Evolutionary conservation across 2,888 invertebrate genomes (phyloP).

Genomic region (Parapristionchus giblindavisi): DNA sequence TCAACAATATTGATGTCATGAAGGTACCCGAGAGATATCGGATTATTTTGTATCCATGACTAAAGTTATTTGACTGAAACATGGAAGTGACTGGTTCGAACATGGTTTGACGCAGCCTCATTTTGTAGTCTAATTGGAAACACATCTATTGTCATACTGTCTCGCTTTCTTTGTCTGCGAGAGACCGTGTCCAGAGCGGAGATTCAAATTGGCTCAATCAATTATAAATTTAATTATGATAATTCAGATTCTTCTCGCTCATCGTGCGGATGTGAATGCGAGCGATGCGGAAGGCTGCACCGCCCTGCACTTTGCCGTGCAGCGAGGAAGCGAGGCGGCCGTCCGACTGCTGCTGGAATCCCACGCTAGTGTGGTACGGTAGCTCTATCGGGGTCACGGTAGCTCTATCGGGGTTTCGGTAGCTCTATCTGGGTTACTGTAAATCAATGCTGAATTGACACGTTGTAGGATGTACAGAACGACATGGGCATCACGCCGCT

Average conservation of each 20-base stretch:
- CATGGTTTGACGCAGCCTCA: neutral
- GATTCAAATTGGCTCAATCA: too few species aligned
- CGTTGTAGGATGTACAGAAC: neutral
- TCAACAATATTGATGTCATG: constrained; percentile 30
- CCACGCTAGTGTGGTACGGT: constrained; percentile 2
- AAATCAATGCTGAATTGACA: neutral
- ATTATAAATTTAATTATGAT: too few species aligned
- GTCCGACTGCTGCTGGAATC: constrained; percentile 13
- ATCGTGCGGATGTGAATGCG: constrained; percentile 24
- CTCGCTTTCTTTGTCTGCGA: too few species aligned
- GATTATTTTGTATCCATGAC: neutral
- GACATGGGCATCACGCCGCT: neutral
- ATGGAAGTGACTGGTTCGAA: neutral
- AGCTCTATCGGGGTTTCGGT: too few species aligned
- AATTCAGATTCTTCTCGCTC: constrained; percentile 19
- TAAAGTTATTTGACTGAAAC: neutral
- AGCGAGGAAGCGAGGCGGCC: constrained; percentile 8
- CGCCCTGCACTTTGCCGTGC: constrained; percentile 16
- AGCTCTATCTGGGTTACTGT: too few species aligned
- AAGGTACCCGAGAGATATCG: neutral
- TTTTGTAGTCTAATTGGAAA: too few species aligned
- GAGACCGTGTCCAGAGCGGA: too few species aligned
- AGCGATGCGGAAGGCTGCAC: constrained; percentile 14
- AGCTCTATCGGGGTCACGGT: neutral
- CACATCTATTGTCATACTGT: too few species aligned